Evolutionary conservation across 2,113 vertebrate species (phyloP), one percentile per base, ranked within the genome.

Genomic region (Brienomyrus longianalis): DNA sequence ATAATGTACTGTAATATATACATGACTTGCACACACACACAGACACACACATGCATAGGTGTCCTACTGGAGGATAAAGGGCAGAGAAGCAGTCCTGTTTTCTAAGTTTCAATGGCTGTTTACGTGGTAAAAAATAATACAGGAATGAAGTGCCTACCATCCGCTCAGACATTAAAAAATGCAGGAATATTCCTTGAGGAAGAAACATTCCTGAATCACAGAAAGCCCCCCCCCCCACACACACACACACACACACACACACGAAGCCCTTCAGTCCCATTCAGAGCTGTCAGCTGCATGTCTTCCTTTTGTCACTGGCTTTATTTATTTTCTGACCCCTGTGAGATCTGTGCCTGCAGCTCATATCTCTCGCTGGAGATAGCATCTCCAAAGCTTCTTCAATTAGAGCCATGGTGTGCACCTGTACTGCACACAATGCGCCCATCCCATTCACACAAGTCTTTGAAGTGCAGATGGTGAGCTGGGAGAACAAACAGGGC

Each of bases 381-480:
- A 94, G 87, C 92, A 95, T 96, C 95, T 93, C 59, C 88, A 89
- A 87, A 80, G 92, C 86, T 51, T 56, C 92, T 66, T 62, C 87
- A 54, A 43, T 47, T 87, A 17, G 90, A 88, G 89, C 85, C 17
- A 47, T 90, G 91, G 87, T 91, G 91, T 92, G 89, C 96, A 96
- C 95, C 96, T 96, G 95, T 93, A 89, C 90, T 8, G 11, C 90
- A 92, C 92, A 95, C 95, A 95, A 95, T 93, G 80, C 89, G 15
- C 52, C 31, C 50, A 92, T 93, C 89, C 92, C 91, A 93, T 91
- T 91, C 92, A 93, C 89, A 89, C 50, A 86, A 8, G 86, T 90
- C 94, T 96, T 96, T 96, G 95, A 96, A 95, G 95, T 94, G 93
- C 93, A 89, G 90, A 91, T 89, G 92, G 94, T 91, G 91, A 83